Conservation (phyloP, 37 sponge, comb jelly and placozoan species). For the Halichondria panicea region DNA sequence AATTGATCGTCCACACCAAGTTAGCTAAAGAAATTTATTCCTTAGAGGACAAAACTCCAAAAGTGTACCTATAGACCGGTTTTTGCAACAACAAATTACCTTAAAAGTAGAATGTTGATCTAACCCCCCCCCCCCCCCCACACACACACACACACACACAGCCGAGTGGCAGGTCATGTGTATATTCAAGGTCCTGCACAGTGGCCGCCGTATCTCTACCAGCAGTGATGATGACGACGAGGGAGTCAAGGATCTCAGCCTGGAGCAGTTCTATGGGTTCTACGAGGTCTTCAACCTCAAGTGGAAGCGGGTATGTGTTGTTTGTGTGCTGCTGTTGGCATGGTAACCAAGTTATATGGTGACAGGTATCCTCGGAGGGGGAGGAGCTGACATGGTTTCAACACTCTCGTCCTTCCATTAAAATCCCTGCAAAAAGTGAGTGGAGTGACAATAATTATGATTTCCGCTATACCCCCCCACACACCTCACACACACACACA, state of each 20-base stretch:
- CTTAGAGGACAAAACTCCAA: no score
- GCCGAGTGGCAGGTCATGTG: conserved; percentile 60
- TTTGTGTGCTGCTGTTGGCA: no score
- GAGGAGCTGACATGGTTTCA: not conserved
- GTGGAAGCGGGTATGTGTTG: conserved; percentile 41
- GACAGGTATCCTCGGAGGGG: not conserved
- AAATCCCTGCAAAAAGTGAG: not conserved
- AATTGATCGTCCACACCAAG: no score
- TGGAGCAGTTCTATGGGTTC: conserved; percentile 56
- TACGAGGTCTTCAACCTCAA: conserved; percentile 39
- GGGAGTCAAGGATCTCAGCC: conserved; percentile 1
- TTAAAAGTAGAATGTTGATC: not conserved
- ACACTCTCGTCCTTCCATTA: not conserved
- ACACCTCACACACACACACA: no score
- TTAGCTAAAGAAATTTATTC: no score
- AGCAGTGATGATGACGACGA: no score
- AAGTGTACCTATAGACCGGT: no score
- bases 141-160: conserved; percentile 1
- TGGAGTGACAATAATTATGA: not conserved
- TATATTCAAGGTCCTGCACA: conserved; percentile 62
- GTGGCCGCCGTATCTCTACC: no score
- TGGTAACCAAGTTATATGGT: not conserved
- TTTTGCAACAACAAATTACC: no score
- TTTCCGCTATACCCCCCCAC: no score
- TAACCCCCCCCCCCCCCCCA: conserved; percentile 3